Base-by-base conservation (phyloP, 2,113 vertebrate genomes). In the Amia ocellicauda region DNA sequence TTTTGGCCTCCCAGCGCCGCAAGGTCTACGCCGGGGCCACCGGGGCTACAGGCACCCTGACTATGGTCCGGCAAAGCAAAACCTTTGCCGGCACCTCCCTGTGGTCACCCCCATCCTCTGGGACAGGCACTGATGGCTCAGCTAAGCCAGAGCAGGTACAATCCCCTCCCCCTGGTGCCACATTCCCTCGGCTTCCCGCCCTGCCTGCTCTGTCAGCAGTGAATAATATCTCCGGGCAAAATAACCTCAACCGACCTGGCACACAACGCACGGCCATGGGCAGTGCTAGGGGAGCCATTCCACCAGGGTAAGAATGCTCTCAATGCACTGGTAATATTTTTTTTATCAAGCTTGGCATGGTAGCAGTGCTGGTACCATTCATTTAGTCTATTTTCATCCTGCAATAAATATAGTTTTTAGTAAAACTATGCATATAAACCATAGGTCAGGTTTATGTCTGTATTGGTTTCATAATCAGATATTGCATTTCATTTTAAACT, bases 231-330 rank as follows among this genome's bases (percentile, higher is more conserved):
- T 88, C 94, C 0, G 94, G 94, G 3, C 94, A 96, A 81, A 98
- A 97, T 85, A 97, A 98, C 83, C 89, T 98, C 80, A 97, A 97
- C 86, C 86, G 92, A 22, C 96, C 94, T 0, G 92, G 96, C 58
- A 91, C 91, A 0, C 94, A 94, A 77, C 86, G 92, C 8, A 84
- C 88, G 43, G 74, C 90, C 4, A 76, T 90, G 27, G 78, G 89
- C 31, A 80, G 89, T 1, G 73, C 87, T 58, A 87, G 94, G 64
- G 89, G 93, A 65, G 50, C 92, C 4, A 88, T 96, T 26, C 94
- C 94, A 19, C 89, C 93, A 0, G 96, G 96, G 96, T 96, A 91
- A 94, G 83, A 51, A 58, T 63, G 60, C 64, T 55, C 41, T 51
- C 67, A 64, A 55, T 58, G 62, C 66, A 36, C 5, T 2, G 2